Base-by-base conservation (phyloP, 2,113 vertebrate species). In the Pampusana beccarii region DNA sequence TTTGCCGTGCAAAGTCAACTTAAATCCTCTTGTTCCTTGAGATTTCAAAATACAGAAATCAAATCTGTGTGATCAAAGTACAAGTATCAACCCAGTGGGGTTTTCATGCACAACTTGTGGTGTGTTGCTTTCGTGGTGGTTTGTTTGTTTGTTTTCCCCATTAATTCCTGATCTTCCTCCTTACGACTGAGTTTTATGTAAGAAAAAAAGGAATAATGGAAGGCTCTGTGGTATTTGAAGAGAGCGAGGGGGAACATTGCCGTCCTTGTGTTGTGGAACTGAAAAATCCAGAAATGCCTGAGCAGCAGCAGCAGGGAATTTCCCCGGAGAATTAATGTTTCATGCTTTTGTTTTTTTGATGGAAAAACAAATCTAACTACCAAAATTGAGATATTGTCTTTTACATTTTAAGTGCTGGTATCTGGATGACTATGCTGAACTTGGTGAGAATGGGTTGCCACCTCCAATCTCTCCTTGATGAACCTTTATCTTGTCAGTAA, bases 221-320 rank as follows among this genome's bases (percentile, higher is more conserved):
- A 74, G 28, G 7, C 29, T 81, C 26, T 20, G 33, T 51, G 51
- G 14, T 13, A 29, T 40, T 24, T 60, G 31, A 83, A 20, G 29
- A 46, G 14, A 57, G 21, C 2, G 2, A 40, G 5, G 31, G 28
- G 10, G 5, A 73, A 14, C 0, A 0, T 50, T 74, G 9, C 10
- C 20, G 62, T 70, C 46, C 3, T 0, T 28, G 9, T 25, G 5
- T 38, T 34, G 10, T 24, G 16, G 18, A 40, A 29, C 2, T 67
- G 12, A 88, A 83, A 90, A 86, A 36, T 44, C 33, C 58, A 2
- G 0, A 75, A 80, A 62, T 70, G 5, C 26, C 13, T 57, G 4
- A 73, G 33, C 16, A 75, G 19, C 40, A 72, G 28, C 18, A 81
- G 38, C 18, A 70, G 26, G 19, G 38, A n/a, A 61, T 86, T 77